These are phyloP conservation scores for Falco berigora DNA, from an alignment of 2,797 vertebrate genomes.

Conservation along the genomic window DNA sequence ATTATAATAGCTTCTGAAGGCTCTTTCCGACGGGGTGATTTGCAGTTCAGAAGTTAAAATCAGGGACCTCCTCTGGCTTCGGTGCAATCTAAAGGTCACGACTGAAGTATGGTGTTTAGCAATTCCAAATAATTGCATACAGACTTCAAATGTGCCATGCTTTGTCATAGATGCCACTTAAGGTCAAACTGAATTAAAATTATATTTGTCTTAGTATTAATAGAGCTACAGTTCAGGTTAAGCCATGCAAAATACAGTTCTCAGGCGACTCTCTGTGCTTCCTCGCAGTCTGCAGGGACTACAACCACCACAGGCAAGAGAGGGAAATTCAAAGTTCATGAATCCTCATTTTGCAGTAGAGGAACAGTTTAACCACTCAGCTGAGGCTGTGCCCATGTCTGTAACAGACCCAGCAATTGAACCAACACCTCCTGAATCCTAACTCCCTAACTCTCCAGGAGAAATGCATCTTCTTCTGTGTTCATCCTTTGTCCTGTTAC, in stretches of 20 bases:
- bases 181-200: constrained; percentile 16
- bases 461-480: not conserved
- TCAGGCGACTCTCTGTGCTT: not conserved
- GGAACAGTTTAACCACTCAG: not conserved
- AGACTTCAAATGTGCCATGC: not conserved
- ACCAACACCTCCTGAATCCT: rapidly evolving
- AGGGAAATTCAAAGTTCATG: not conserved
- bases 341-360: not conserved
- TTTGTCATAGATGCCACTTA: constrained; percentile 25
- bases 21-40: not conserved
- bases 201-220: constrained; percentile 13
- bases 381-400: rapidly evolving
- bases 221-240: not conserved
- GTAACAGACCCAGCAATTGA: not conserved
- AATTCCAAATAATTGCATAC: not conserved
- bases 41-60: constrained; percentile 36
- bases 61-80: not conserved
- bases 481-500: not conserved
- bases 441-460: rapidly evolving
- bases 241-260: not conserved
- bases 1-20: constrained; percentile 1
- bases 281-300: not conserved
- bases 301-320: rapidly evolving
- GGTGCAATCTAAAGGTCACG: not conserved
- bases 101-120: not conserved